These are phyloP conservation scores for Sinohyriopsis cumingii DNA, from an alignment of 2,888 invertebrate genomes.

Conservation along the genomic window DNA sequence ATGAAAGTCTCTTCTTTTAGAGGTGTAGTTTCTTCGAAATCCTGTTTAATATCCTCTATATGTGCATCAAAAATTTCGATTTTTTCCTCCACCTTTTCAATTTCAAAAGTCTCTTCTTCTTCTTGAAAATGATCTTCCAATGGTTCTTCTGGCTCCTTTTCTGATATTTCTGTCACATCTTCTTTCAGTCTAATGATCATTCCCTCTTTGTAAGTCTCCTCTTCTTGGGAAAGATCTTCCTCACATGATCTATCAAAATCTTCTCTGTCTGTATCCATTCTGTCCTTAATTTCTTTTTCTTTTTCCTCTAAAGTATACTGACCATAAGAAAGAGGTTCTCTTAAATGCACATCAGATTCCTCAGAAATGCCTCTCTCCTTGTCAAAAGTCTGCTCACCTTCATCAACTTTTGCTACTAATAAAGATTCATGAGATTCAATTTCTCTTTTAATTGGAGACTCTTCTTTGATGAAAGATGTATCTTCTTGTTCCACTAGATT, in stretches of 20 bases:
- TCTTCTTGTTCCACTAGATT: too few species aligned
- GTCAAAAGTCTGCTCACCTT: too few species aligned
- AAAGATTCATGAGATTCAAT: too few species aligned
- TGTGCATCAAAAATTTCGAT: not conserved
- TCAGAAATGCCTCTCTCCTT: too few species aligned
- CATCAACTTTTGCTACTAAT: too few species aligned
- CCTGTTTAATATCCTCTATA: conserved; percentile 2
- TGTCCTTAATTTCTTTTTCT: conserved; percentile 2
- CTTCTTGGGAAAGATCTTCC: conserved; percentile 6
- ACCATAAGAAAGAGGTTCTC: too few species aligned
- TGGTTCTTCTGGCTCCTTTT: not conserved
- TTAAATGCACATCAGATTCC: too few species aligned
- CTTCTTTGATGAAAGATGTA: too few species aligned
- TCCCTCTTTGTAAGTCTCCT: conserved; percentile 17
- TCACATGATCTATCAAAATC: conserved; percentile 1
- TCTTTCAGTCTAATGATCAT: conserved; percentile 9
- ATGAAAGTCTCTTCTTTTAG: conserved; percentile 5
- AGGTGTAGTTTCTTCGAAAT: conserved; percentile 5
- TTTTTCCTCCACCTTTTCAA: not conserved
- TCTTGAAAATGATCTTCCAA: not conserved
- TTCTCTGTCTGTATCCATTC: not conserved
- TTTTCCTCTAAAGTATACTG: conserved; percentile 1
- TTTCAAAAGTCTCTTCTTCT: not conserved
- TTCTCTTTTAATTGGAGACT: too few species aligned
- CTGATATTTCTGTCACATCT: conserved; percentile 12